Base-by-base conservation (phyloP, 1,140 invertebrate species). In the Limonius californicus region DNA sequence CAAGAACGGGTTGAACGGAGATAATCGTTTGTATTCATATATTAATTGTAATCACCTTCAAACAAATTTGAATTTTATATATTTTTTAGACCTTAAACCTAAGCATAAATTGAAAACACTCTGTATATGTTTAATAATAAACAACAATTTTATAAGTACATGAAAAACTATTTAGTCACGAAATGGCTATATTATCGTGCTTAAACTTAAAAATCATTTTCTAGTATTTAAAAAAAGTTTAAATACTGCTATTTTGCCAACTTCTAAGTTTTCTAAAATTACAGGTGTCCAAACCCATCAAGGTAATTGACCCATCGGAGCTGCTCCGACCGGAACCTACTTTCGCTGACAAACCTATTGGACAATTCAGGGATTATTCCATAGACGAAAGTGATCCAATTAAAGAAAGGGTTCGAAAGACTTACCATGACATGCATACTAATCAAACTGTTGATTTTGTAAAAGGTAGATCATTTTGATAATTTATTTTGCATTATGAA, bases 381-480 rank as follows among this genome's bases (percentile, higher is more conserved):
- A 77, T 87, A 2, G 86, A 93, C 70, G 77, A 82, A 16, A 82
- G 81, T 30, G 89, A 95, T 79, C 88, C 88, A 0, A 83, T 94
- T 16, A 90, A 90, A 75, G 84, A 87, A 70, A 79, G 90, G 9
- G 92, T 95, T 12, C 80, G 86, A 7, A 81, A 82, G 63, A 95
- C 92, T 0, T 96, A 96, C 75, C 76, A 85, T 7, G 77, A 87
- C 2, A 95, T 96, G 93, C 94, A 97, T 72, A 87, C 88, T 0
- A 78, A 90, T 72, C 90, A 93, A 79, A 94, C 90, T 0, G 87
- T 93, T 0, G 88, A 93, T 23, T 95, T 90, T 70, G 89, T 91
- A 32, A 80, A 82, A 75, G 82, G 89, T 90, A 76, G 4, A 14
- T 18, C 18, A 8, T 11, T 6, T 18, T 21, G 9, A 50, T 19